Evolutionary conservation across 2,113 vertebrate genomes (phyloP).

Genomic region (Asarcornis scutulata): DNA sequence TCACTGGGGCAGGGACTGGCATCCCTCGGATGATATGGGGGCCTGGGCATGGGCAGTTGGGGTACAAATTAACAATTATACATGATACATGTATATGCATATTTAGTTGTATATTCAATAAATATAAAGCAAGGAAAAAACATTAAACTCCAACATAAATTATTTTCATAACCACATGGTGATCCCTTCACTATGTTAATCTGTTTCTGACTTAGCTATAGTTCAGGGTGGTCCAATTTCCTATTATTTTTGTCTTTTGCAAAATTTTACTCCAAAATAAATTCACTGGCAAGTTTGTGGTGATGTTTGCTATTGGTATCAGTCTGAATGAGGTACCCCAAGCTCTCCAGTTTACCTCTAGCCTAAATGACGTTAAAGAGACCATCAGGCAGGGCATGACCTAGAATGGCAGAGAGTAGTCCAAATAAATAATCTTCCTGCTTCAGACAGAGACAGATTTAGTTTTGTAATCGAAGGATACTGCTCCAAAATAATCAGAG

Average conservation of each 20-base stretch:
- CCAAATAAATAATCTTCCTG: background rate
- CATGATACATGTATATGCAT: background rate
- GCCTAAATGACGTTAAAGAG: background rate
- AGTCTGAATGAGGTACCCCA: background rate
- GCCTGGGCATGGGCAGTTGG: background rate
- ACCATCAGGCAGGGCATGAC: background rate
- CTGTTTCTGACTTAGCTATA: background rate
- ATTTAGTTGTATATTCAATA: background rate
- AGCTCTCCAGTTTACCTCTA: background rate
- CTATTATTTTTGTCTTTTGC: background rate
- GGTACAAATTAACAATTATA: background rate
- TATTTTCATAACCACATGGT: background rate
- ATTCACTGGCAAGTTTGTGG: background rate
- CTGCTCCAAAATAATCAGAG: background rate
- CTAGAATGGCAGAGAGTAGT: background rate
- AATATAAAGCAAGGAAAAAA: background rate
- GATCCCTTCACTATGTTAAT: background rate
- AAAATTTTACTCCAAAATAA: background rate
- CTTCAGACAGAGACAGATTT: background rate
- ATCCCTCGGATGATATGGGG: fast-evolving
- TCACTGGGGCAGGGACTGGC: background rate
- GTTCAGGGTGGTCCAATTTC: background rate
- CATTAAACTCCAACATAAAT: background rate
- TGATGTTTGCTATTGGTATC: background rate
- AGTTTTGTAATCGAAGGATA: background rate